Conservation (phyloP, 2,797 vertebrate genomes). For the Limosa lapponica region DNA sequence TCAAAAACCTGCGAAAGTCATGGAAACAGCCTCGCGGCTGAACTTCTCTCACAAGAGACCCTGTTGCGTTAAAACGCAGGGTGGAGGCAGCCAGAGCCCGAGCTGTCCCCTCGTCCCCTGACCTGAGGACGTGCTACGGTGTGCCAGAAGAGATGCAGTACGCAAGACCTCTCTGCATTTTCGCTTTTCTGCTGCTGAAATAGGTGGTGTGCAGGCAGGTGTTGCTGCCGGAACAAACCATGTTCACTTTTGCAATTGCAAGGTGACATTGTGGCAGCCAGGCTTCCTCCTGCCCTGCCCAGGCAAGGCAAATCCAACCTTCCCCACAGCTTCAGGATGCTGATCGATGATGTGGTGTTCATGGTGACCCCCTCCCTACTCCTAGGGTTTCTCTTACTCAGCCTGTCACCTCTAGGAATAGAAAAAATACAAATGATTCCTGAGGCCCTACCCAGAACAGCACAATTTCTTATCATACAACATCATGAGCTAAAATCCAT, state of each 20-base stretch:
- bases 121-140: neutral
- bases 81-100: accelerated
- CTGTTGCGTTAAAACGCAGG: neutral
- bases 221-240: accelerated
- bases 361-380: neutral
- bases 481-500: neutral
- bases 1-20: neutral
- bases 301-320: neutral
- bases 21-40: accelerated
- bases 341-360: accelerated
- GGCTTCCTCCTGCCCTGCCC: neutral
- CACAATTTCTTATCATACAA: neutral
- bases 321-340: neutral
- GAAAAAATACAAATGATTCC: neutral
- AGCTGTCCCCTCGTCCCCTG: neutral
- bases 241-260: accelerated
- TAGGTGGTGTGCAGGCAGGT: accelerated
- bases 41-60: neutral
- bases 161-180: accelerated
- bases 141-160: neutral
- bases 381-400: neutral
- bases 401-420: neutral
- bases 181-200: neutral
- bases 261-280: neutral
- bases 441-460: neutral